Percentiles rank a stretch among this genome's conserved stretches.
phyloP scores from a whole-genome alignment of 2,888 invertebrate genomes.

The Cantharis rustica region DNA sequence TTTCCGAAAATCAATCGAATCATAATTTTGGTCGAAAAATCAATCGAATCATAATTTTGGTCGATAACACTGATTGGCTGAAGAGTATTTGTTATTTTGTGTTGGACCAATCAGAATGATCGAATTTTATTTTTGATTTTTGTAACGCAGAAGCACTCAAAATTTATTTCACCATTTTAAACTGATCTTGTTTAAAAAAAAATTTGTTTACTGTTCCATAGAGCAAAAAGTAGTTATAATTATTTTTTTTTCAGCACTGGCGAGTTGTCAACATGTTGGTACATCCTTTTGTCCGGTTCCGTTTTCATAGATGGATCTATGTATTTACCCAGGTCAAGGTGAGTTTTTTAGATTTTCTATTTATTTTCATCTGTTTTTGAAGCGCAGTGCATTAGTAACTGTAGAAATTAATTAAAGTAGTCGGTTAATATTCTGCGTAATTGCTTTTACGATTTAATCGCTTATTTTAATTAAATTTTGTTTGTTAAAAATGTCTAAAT shows the following conservation, averaged over 20 bases:
- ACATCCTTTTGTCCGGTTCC: conserved; percentile 79
- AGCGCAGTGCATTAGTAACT: background rate
- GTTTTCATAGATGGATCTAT: conserved; percentile 86
- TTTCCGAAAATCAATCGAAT: too few relatives aligned
- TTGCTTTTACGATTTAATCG: background rate
- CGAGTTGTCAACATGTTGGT: conserved; percentile 81
- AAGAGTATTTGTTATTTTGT: too few relatives aligned
- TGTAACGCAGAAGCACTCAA: too few relatives aligned
- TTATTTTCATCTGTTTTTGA: background rate
- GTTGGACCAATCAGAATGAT: too few relatives aligned
- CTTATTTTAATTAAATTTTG: background rate
- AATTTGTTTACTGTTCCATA: too few relatives aligned
- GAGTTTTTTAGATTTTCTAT: conserved; percentile 44
- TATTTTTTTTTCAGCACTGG: conserved; percentile 68
- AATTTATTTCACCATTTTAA: too few relatives aligned
- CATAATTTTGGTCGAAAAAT: too few relatives aligned
- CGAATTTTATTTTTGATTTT: too few relatives aligned
- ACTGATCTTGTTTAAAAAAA: too few relatives aligned
- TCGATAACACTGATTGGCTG: too few relatives aligned
- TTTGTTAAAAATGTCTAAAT: background rate
- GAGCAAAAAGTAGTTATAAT: background rate
- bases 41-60: too few relatives aligned
- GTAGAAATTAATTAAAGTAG: background rate
- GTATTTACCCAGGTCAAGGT: conserved; percentile 82
- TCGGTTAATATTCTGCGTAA: background rate